Evolutionary conservation across 2,888 invertebrate genomes (phyloP), one percentile per base, ranked within the genome.

Genomic region (Nymphalis polychloros): DNA sequence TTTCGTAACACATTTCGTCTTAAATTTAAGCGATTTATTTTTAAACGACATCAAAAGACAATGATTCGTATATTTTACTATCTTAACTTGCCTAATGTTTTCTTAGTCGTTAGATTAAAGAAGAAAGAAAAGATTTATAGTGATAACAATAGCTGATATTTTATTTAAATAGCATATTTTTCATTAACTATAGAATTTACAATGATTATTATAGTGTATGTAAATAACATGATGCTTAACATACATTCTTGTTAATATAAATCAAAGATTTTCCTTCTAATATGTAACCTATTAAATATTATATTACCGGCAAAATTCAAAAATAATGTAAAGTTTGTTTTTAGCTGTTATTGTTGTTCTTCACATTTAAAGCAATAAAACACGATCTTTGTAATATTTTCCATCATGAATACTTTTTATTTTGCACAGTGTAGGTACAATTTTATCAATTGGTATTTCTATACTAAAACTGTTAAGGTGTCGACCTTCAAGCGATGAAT

Each of bases 1-100:
- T n/a, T n/a, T n/a, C n/a, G n/a, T n/a, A n/a, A n/a, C n/a, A n/a
- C n/a, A n/a, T n/a, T n/a, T 64, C 62, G 73, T 61, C 52, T 61
- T 59, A 59, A 68, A 73, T 68, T 70, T 72, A 67, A 63, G 47
- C 61, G 67, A 73, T 77, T 76, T 83, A 85, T 83, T 84, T 84
- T 79, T 78, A 81, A 77, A 72, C 71, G 70, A 78, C 79, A 81
- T 75, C 73, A 75, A 79, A 75, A 67, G 59, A 69, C 69, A 63
- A 61, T 66, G 68, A 75, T 74, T 72, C 70, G 78, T 13, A 13
- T 82, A 78, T 77, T 76, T 72, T 59, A 68, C 65, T 59, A 69
- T 70, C 68, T 69, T 78, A 77, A 77, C 72, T 73, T 66, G 72
- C 55, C 63, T 52, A 46, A 64, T 52, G 64, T 53, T 62, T 62